Percentiles rank a stretch among this genome's conserved stretches.
Evolutionary conservation across 2,888 invertebrate genomes (phyloP).

Genomic region (Eupithecia insigniata): DNA sequence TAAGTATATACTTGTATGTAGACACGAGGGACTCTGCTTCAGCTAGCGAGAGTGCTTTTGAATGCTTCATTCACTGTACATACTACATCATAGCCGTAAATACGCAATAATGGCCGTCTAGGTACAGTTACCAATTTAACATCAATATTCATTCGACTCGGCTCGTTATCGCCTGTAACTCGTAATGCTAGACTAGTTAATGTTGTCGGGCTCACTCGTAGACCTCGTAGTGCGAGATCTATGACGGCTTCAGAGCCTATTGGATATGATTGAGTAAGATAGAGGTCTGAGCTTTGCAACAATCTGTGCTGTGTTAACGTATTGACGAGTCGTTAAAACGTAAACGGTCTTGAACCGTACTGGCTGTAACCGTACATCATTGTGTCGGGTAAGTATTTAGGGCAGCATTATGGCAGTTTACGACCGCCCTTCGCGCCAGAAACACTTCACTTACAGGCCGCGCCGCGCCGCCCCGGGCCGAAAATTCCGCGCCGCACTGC

Average conservation of each 20-base stretch:
- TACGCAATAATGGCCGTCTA: not conserved
- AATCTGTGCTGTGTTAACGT: not conserved
- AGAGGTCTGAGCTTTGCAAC: not conserved
- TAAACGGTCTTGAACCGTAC: not conserved
- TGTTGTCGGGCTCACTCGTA: not conserved
- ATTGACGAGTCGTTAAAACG: not conserved
- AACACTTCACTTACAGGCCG: not conserved
- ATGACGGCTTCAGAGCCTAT: not conserved
- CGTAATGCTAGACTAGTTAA: not conserved
- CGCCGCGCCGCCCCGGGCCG: too few relatives aligned
- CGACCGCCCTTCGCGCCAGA: not conserved
- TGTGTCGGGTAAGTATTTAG: not conserved
- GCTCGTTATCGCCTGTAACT: conserved; percentile 1
- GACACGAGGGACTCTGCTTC: too few relatives aligned
- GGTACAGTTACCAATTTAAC: conserved; percentile 11
- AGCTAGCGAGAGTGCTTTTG: too few relatives aligned
- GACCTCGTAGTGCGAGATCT: not conserved
- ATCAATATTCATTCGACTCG: conserved; percentile 10
- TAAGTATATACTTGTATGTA: too few relatives aligned
- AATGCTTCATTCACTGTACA: too few relatives aligned
- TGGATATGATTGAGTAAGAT: not conserved
- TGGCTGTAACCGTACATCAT: not conserved
- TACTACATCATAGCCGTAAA: not conserved
- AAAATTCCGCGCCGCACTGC: too few relatives aligned
- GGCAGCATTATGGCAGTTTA: not conserved